Conservation (phyloP, 2,888 invertebrate genomes). For the Pterobdella sp. region DNA sequence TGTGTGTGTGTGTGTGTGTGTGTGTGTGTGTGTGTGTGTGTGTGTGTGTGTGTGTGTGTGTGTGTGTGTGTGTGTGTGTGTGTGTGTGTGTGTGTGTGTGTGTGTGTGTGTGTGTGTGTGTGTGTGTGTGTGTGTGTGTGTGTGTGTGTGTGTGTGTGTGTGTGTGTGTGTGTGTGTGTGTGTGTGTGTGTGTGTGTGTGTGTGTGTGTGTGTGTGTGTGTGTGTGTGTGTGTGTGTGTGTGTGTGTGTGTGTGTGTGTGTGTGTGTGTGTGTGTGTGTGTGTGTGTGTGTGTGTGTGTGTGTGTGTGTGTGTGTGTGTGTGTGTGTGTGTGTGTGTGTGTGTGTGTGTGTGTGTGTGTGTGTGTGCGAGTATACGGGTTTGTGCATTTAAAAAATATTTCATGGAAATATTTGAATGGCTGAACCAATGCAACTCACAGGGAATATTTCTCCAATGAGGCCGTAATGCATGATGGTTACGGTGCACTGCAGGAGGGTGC, state of each 20-base stretch:
- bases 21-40: conserved; percentile 14
- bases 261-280: conserved; percentile 16
- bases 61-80: conserved; percentile 14
- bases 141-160: conserved; percentile 13
- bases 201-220: conserved; percentile 14
- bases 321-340: conserved; percentile 9
- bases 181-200: conserved; percentile 16
- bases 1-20: conserved; percentile 12
- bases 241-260: conserved; percentile 15
- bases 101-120: conserved; percentile 11
- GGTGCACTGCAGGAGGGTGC: conserved; percentile 43
- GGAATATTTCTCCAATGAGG: conserved; percentile 43
- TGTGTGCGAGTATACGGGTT: not conserved
- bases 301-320: conserved; percentile 16
- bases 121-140: conserved; percentile 9
- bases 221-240: conserved; percentile 15
- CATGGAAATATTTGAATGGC: not conserved
- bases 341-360: conserved; percentile 16
- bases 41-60: conserved; percentile 12
- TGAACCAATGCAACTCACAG: conserved; percentile 36
- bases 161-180: conserved; percentile 12
- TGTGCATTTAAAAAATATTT: no score
- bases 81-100: conserved; percentile 12
- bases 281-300: conserved; percentile 16
- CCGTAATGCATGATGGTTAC: conserved; percentile 43